A percentile compares a stretch with the other conserved stretches of the same genome.
These are phyloP conservation scores for Pseudochaenichthys georgianus DNA, from an alignment of 2,797 vertebrate genomes.

Conservation along the genomic window DNA sequence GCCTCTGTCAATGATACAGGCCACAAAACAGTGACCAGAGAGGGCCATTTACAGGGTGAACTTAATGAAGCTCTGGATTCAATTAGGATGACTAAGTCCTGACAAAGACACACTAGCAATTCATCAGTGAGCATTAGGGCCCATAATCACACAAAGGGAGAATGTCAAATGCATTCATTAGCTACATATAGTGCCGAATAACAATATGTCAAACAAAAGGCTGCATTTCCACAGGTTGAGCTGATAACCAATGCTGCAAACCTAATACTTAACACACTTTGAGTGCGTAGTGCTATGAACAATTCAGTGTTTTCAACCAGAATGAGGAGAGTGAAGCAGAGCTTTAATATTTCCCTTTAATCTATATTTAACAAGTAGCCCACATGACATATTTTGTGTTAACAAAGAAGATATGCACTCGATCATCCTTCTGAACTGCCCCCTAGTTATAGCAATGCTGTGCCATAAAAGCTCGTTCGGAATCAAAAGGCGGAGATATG, in stretches of 20 bases:
- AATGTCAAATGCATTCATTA: conserved; percentile 15
- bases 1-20: conserved; percentile 24
- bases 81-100: conserved; percentile 43
- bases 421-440: conserved; percentile 37
- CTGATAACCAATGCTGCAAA: neutral
- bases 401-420: conserved; percentile 37
- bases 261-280: neutral
- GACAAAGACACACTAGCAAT: conserved; percentile 29
- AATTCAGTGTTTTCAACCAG: neutral
- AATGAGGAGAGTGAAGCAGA: neutral
- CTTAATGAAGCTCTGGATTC: conserved; percentile 56
- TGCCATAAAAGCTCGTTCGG: conserved; percentile 38
- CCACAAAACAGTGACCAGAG: conserved; percentile 21
- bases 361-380: conserved; percentile 45
- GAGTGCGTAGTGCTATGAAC: neutral
- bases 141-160: conserved; percentile 26
- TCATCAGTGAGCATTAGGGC: conserved; percentile 37
- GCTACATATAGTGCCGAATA: neutral
- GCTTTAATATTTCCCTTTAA: conserved; percentile 47
- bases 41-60: conserved; percentile 41
- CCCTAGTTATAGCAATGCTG: conserved; percentile 47
- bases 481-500: conserved; percentile 56
- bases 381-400: conserved; percentile 33
- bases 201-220: conserved; percentile 1
- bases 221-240: neutral